Conservation (phyloP, 2,797 vertebrate genomes). For the Smutsia temminckii region DNA sequence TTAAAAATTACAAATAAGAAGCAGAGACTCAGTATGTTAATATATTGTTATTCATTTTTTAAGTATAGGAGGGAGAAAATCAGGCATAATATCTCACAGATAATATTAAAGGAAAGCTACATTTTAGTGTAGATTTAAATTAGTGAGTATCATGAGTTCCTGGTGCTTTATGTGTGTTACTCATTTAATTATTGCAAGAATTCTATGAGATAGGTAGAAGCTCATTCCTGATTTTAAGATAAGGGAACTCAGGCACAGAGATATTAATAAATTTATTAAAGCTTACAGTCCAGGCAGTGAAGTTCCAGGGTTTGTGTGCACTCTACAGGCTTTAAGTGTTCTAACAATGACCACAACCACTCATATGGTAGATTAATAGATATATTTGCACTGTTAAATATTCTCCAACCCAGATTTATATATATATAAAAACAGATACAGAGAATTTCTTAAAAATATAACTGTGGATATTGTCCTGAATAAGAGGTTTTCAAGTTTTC, state of each 20-base stretch:
- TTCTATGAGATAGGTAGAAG: not conserved
- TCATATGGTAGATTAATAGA: not conserved
- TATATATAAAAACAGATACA: not conserved
- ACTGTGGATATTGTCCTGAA: not conserved
- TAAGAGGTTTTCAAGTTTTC: not conserved
- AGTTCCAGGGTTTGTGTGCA: not conserved
- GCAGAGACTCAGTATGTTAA: not conserved
- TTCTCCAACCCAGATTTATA: not conserved
- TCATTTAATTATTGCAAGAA: not conserved
- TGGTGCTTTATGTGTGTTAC: not conserved
- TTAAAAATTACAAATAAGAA: not conserved
- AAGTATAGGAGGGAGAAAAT: not conserved
- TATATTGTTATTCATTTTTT: not conserved
- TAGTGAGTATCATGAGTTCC: not conserved
- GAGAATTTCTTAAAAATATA: not conserved
- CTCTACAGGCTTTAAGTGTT: not conserved
- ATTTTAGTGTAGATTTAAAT: not conserved
- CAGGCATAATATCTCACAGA: not conserved
- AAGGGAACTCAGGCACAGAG: not conserved
- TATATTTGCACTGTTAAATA: not conserved
- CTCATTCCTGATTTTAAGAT: not conserved
- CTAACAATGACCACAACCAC: not conserved
- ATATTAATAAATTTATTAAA: not conserved
- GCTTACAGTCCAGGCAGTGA: not conserved
- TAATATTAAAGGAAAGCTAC: not conserved